Base-by-base conservation (phyloP, 2,113 vertebrate species). In the Neodon shergylaensis region DNA sequence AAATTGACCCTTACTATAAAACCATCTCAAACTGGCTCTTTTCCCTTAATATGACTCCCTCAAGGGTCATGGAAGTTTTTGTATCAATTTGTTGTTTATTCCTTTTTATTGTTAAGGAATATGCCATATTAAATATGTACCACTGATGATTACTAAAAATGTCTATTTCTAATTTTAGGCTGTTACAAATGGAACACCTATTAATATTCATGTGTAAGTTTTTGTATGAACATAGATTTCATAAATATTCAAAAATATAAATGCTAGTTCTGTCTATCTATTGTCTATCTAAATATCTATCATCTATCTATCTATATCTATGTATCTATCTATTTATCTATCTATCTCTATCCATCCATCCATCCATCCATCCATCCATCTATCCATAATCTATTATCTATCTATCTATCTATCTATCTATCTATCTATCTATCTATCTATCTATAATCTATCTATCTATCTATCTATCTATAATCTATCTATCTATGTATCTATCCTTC, bases 181-280 rank as follows among this genome's bases (percentile, higher is more conserved):
- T 88, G 33, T 86, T 58, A 88, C 77, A 94, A 78, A 83, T 76
- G 65, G 92, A 94, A 47, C 52, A 66, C 3, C 52, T 88, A 16
- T 73, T 44, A 78, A 73, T 79, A 83, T 24, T 73, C 90, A 49
- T 28, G 5, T 78, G 12, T 22, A 72, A 42, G 13, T 76, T 94
- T 73, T 68, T 70, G 5, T 68, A 65, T n/a, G 49, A 42, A 88
- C 9, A 44, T 85, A 88, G 44, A 47, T 81, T 72, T 73, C 24
- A 78, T 58, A 78, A 73, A 47, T 42, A 31, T 66, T 95, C 31
- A 88, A 42, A 24, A 39, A 33, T 73, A 7, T 79, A 88, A 5
- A 39, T 52, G 14, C 19, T 92, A 33, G 14, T 16, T 42, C 4
- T 54, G 49, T 47, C 28, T 42, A 68, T 7, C 39, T 90, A 36